Evolutionary conservation across 2,113 vertebrate species (phyloP).

Genomic region (Salvelinus namaycush): DNA sequence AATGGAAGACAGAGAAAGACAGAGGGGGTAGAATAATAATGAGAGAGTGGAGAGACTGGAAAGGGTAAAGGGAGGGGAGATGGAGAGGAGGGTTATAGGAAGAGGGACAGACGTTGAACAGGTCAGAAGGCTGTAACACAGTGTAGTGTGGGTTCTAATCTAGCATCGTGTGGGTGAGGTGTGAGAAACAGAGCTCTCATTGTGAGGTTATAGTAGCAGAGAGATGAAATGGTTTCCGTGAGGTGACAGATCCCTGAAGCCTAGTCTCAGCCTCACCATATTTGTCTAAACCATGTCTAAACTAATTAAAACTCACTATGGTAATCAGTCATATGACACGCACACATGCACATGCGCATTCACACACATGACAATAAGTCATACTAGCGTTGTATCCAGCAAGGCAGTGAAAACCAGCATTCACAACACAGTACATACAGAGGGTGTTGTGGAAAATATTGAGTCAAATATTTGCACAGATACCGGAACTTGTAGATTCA

Average conservation of each 20-base stretch:
- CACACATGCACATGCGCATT: constrained; percentile 1
- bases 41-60: background rate
- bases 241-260: constrained; percentile 32
- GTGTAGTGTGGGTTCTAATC: constrained; percentile 17
- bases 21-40: background rate
- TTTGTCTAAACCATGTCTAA: constrained; percentile 43
- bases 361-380: background rate
- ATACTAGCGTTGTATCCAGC: background rate
- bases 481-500: no score
- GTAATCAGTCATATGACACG: constrained; percentile 54
- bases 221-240: constrained; percentile 25
- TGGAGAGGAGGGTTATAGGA: background rate
- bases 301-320: constrained; percentile 24
- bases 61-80: no score
- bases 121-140: constrained; percentile 24
- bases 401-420: constrained; percentile 31
- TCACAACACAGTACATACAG: background rate
- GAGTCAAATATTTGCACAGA: no score
- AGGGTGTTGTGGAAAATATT: background rate
- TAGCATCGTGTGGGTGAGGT: constrained; percentile 11
- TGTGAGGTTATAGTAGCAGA: constrained; percentile 12
- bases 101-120: constrained; percentile 24
- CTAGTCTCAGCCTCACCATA: constrained; percentile 24
- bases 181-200: constrained; percentile 31
- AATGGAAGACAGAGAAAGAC: background rate